Conservation (phyloP, 2,888 invertebrate species). For the Pegoplata infirma region DNA sequence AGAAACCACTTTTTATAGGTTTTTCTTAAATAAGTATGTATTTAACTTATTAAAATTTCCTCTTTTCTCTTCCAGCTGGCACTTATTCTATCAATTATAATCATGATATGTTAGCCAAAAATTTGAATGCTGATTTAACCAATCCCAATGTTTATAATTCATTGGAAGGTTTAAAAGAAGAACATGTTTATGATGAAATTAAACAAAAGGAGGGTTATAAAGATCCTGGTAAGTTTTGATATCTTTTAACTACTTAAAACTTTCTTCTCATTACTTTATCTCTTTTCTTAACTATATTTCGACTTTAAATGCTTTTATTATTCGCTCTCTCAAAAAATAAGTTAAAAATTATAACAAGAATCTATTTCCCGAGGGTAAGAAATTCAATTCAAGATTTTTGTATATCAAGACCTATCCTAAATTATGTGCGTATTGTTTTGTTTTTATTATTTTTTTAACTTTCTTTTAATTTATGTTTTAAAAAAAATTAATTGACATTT, state of each 20-base stretch:
- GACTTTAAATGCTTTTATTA: not conserved
- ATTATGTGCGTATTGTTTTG: constrained; percentile 57
- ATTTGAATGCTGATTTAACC: constrained; percentile 89
- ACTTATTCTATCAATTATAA: constrained; percentile 82
- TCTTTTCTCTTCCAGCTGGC: constrained; percentile 75
- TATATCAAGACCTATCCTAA: constrained; percentile 15
- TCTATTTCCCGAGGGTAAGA: constrained; percentile 77
- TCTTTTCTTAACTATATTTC: constrained; percentile 17
- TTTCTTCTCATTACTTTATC: not conserved
- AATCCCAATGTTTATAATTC: constrained; percentile 91
- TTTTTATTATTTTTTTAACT: constrained; percentile 11
- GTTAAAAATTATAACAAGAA: constrained; percentile 76
- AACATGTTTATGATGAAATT: constrained; percentile 94
- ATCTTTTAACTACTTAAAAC: not conserved
- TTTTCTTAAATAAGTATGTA: too few relatives aligned
- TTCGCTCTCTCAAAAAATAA: constrained; percentile 55
- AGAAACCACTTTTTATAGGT: too few relatives aligned
- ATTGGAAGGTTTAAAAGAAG: constrained; percentile 85
- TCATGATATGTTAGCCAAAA: constrained; percentile 84
- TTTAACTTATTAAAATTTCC: not conserved
- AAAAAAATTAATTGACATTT: too few relatives aligned
- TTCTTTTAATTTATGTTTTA: not conserved
- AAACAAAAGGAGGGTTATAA: constrained; percentile 87
- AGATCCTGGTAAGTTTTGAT: constrained; percentile 80
- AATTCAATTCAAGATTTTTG: constrained; percentile 36